These are phyloP conservation scores for Sesamia inferens DNA, from an alignment of 2,888 invertebrate species.

Conservation along the genomic window DNA sequence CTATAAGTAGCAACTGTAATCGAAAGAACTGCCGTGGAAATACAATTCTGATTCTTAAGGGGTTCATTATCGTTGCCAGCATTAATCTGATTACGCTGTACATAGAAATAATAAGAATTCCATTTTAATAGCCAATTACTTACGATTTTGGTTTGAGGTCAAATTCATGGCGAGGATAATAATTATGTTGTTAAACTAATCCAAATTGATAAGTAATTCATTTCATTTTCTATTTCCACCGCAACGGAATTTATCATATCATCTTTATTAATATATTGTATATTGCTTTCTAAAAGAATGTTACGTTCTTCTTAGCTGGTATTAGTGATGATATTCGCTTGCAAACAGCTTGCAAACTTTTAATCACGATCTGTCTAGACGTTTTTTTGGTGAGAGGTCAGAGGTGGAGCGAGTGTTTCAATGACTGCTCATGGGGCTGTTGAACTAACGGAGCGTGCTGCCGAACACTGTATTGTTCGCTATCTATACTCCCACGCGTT, in stretches of 20 bases:
- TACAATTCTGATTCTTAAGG: conserved; percentile 21
- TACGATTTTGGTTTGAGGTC: conserved; percentile 4
- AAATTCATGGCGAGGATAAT: neutral
- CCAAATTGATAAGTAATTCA: neutral
- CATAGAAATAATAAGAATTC: conserved; percentile 35
- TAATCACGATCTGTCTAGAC: conserved; percentile 46
- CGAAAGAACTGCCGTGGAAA: neutral
- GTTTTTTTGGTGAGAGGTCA: conserved; percentile 42
- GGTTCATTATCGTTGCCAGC: conserved; percentile 28
- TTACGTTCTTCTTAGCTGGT: conserved; percentile 10
- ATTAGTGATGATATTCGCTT: conserved; percentile 12
- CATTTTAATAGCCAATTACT: conserved; percentile 46
- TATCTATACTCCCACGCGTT: conserved; percentile 75
- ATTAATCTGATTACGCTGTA: conserved; percentile 36
- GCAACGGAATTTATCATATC: conserved; percentile 14
- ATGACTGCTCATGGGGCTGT: conserved; percentile 76
- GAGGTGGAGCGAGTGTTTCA: conserved; percentile 55
- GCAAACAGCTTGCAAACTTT: conserved; percentile 18
- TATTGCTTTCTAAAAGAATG: conserved; percentile 23
- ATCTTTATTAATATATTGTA: conserved; percentile 11
- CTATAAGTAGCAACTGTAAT: neutral
- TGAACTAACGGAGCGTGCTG: conserved; percentile 76
- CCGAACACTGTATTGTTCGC: conserved; percentile 73
- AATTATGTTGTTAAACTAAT: neutral
- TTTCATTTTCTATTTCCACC: neutral